Percentiles rank a stretch among this genome's conserved stretches.
Conservation (phyloP, 1,140 invertebrate genomes). For the Mamestra configurata region DNA sequence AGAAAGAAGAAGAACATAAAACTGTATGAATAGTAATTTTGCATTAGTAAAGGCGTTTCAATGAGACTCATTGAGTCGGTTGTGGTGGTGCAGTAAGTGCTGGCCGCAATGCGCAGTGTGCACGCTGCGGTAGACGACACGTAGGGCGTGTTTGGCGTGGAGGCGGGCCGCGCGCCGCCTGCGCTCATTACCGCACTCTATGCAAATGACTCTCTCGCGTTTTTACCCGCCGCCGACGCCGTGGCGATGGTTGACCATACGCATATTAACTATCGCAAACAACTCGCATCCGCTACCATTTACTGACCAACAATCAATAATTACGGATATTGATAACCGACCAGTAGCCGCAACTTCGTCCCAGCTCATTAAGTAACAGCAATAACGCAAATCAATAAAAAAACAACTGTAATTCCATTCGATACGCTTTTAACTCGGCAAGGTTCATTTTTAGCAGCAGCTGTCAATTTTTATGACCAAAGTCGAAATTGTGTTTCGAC, state of each 20-base stretch:
- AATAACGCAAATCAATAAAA: constrained; percentile 61
- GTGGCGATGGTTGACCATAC: constrained; percentile 79
- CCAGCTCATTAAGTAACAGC: constrained; percentile 57
- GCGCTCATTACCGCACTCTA: constrained; percentile 84
- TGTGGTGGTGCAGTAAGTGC: constrained; percentile 59
- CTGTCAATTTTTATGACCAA: constrained; percentile 50
- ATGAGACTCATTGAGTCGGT: constrained; percentile 63
- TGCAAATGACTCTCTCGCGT: constrained; percentile 83
- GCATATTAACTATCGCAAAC: constrained; percentile 82
- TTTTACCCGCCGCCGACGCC: constrained; percentile 72
- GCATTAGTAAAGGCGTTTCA: constrained; percentile 55
- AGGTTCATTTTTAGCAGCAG: constrained; percentile 43
- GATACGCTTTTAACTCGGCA: constrained; percentile 48
- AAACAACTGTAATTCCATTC: constrained; percentile 48
- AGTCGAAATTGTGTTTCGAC: constrained; percentile 54
- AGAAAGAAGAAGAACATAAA: constrained; percentile 48
- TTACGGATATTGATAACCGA: constrained; percentile 80
- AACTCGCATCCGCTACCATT: constrained; percentile 82
- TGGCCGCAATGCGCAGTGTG: constrained; percentile 2
- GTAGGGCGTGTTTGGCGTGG: constrained; percentile 58
- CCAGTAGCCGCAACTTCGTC: constrained; percentile 61
- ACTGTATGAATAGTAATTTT: constrained; percentile 45
- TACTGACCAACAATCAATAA: constrained; percentile 81
- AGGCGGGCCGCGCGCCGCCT: constrained; percentile 60
- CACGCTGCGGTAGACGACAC: not conserved